Evolutionary conservation across 53 echinoderm and acorn worm species (phyloP).

Genomic region (Patiria pectinifera): DNA sequence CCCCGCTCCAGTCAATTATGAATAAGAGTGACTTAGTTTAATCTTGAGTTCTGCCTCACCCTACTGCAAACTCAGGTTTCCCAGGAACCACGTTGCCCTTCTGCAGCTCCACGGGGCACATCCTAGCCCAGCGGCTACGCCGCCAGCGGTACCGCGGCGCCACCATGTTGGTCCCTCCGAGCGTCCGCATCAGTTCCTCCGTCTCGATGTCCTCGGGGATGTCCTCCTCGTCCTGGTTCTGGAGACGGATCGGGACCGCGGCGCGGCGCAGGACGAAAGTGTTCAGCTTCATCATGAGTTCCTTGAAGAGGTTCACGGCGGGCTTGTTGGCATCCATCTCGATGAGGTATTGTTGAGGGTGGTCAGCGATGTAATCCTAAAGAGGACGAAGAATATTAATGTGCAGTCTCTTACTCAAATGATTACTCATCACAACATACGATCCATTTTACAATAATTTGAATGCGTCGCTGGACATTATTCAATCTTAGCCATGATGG

Average conservation of each 20-base stretch:
- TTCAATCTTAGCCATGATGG: too few species aligned
- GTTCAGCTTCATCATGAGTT: conserved; percentile 87
- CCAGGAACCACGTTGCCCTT: conserved; percentile 93
- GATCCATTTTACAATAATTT: too few species aligned
- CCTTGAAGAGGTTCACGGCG: conserved; percentile 72
- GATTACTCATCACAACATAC: not conserved
- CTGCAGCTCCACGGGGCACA: conserved; percentile 96
- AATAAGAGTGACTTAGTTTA: too few species aligned
- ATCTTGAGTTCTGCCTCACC: conserved; percentile 52
- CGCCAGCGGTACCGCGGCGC: conserved; percentile 95
- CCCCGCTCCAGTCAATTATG: too few species aligned
- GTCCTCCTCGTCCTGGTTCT: conserved; percentile 92
- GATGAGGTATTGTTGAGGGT: conserved; percentile 96
- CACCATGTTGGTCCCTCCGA: conserved; percentile 91
- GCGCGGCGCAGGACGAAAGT: conserved; percentile 93
- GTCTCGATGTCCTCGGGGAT: conserved; percentile 97
- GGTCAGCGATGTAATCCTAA: conserved; percentile 99
- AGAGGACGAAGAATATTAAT: not conserved
- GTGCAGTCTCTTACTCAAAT: not conserved
- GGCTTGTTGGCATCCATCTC: conserved; percentile 96
- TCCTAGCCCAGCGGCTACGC: conserved; percentile 89
- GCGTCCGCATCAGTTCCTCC: conserved; percentile 95
- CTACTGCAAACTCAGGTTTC: conserved; percentile 98
- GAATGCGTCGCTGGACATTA: too few species aligned
- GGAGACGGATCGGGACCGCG: conserved; percentile 94